phyloP scores from a whole-genome alignment of 2,888 invertebrate species.

The Leucozona laternaria region DNA sequence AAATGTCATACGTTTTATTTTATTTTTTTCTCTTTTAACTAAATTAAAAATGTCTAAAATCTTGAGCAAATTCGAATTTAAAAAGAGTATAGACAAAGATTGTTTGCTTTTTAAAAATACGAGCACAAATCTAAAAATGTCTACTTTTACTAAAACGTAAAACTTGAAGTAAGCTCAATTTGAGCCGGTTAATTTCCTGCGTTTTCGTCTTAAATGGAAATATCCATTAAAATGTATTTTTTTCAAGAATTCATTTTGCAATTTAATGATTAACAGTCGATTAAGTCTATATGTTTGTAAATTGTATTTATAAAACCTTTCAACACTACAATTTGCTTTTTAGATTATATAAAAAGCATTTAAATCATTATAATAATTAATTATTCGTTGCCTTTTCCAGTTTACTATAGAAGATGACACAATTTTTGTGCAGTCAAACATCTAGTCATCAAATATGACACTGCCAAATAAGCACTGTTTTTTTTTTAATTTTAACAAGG shows the following conservation, averaged over 20 bases:
- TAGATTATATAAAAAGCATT: background rate
- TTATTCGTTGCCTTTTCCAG: slow-evolving; percentile 9
- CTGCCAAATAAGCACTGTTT: background rate
- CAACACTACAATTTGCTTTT: background rate
- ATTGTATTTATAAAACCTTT: background rate
- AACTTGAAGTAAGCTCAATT: background rate
- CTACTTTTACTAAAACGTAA: background rate
- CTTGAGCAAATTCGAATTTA: too few species aligned
- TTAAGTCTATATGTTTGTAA: background rate
- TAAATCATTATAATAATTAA: background rate
- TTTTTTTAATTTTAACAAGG: background rate
- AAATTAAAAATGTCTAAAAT: too few species aligned
- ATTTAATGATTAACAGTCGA: background rate
- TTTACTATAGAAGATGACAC: background rate
- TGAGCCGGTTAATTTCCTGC: slow-evolving; percentile 8
- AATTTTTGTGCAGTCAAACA: background rate
- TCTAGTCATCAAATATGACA: slow-evolving; percentile 18
- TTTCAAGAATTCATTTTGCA: background rate
- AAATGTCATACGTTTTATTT: too few species aligned
- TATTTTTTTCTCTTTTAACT: too few species aligned
- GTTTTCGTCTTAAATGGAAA: background rate
- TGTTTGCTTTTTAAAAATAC: too few species aligned
- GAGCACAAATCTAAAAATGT: background rate
- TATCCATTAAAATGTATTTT: background rate
- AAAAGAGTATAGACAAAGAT: too few species aligned